Evolutionary conservation across 2,888 invertebrate genomes (phyloP).

Genomic region (Melanostoma scalare): DNA sequence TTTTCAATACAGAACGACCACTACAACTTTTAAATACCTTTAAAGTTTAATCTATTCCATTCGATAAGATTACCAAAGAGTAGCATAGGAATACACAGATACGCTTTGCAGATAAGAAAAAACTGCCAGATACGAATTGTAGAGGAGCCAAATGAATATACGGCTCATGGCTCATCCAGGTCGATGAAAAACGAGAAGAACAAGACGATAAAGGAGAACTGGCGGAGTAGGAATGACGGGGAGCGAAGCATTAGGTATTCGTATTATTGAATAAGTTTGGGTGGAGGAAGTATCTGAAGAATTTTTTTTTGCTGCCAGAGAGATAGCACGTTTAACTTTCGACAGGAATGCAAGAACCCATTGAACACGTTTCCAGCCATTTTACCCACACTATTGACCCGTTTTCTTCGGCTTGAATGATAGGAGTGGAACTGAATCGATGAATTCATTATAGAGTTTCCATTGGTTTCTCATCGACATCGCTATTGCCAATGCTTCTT

Average conservation of each 20-base stretch:
- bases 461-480: slow-evolving; percentile 24
- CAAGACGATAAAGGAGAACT: background rate
- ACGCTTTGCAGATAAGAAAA: slow-evolving; percentile 32
- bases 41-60: slow-evolving; percentile 51
- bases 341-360: slow-evolving; percentile 57
- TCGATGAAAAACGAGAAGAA: background rate
- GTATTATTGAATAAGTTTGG: slow-evolving; percentile 68
- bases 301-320: slow-evolving; percentile 38
- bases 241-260: slow-evolving; percentile 27
- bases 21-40: slow-evolving; percentile 40
- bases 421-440: slow-evolving; percentile 21
- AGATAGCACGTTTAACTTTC: slow-evolving; percentile 58
- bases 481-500: background rate
- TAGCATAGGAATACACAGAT: slow-evolving; percentile 32
- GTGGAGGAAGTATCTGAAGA: slow-evolving; percentile 55
- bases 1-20: background rate
- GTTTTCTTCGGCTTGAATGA: slow-evolving; percentile 21
- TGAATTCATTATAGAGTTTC: slow-evolving; percentile 66
- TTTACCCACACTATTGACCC: slow-evolving; percentile 44
- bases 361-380: slow-evolving; percentile 54
- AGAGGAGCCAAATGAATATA: slow-evolving; percentile 21
- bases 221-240: background rate
- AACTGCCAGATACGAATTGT: background rate
- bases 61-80: slow-evolving; percentile 39
- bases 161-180: slow-evolving; percentile 24